Evolutionary conservation across 2,113 vertebrate genomes (phyloP).

Genomic region (Grallaria varia): DNA sequence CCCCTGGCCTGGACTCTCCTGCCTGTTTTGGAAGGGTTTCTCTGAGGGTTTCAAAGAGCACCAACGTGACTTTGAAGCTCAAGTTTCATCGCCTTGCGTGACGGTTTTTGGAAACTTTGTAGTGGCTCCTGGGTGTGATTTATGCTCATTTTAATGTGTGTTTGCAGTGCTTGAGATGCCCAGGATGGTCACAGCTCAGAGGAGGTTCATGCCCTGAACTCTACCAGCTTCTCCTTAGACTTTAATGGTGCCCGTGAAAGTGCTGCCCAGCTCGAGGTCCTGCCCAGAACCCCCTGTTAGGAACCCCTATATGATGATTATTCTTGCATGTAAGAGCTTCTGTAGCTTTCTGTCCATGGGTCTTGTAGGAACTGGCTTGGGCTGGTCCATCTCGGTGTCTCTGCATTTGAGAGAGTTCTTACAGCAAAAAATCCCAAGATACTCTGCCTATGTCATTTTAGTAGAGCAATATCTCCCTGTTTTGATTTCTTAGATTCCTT

Average conservation of each 20-base stretch:
- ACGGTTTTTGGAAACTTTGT: not conserved
- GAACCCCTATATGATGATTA: not conserved
- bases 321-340: not conserved
- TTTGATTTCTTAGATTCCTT: conserved; percentile 65
- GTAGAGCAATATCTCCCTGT: conserved; percentile 24
- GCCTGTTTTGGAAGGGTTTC: not conserved
- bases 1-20: not conserved
- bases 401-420: not conserved
- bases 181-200: not conserved
- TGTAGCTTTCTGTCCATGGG: not conserved
- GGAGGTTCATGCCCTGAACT: not conserved
- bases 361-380: not conserved
- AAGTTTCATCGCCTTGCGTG: not conserved
- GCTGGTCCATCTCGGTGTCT: not conserved
- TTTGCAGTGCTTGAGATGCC: not conserved
- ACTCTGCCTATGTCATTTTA: conserved; percentile 9
- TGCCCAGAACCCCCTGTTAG: not conserved
- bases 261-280: not conserved
- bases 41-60: not conserved
- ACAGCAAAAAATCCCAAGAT: not conserved
- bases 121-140: not conserved
- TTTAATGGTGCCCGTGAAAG: not conserved
- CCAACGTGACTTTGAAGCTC: not conserved
- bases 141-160: not conserved
- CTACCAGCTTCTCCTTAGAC: not conserved